Conservation (phyloP, 1,140 invertebrate species). For the Drosophila hydei region DNA sequence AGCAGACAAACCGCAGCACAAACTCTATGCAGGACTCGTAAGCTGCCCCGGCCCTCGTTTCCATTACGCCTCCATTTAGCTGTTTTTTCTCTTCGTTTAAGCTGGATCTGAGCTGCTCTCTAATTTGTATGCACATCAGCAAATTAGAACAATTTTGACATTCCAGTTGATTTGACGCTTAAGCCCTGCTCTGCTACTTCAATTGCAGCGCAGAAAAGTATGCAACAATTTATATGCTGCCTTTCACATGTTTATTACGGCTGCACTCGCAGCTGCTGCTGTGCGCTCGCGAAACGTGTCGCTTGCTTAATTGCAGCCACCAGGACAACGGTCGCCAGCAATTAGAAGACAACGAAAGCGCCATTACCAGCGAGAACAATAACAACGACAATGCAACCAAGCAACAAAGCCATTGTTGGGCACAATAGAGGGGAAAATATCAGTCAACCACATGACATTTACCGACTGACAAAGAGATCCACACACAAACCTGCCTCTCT, state of each 20-base stretch:
- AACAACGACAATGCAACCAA: conserved; percentile 6
- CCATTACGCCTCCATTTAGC: conserved; percentile 8
- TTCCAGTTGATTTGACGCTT: conserved; percentile 67
- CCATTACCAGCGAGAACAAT: not conserved
- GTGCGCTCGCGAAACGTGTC: conserved; percentile 51
- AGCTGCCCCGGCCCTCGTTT: no score
- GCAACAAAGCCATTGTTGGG: conserved; percentile 23
- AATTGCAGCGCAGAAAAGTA: conserved; percentile 32
- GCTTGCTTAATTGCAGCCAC: conserved; percentile 65
- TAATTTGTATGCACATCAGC: conserved; percentile 73
- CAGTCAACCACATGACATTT: conserved; percentile 64
- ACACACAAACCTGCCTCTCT: conserved; percentile 3
- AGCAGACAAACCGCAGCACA: conserved; percentile 30
- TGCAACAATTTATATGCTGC: conserved; percentile 60
- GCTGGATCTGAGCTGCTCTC: not conserved
- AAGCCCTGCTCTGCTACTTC: conserved; percentile 47
- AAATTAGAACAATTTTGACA: conserved; percentile 69
- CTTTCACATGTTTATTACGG: conserved; percentile 59
- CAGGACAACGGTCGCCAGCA: conserved; percentile 49
- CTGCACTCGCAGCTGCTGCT: conserved; percentile 42
- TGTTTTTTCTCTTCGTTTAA: conserved; percentile 3
- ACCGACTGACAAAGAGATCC: conserved; percentile 47
- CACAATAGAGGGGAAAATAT: conserved; percentile 41
- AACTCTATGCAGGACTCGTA: conserved; percentile 11
- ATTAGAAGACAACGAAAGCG: conserved; percentile 59